phyloP scores from a whole-genome alignment of 1,140 invertebrate species.

The Hylaeus anthracinus region DNA sequence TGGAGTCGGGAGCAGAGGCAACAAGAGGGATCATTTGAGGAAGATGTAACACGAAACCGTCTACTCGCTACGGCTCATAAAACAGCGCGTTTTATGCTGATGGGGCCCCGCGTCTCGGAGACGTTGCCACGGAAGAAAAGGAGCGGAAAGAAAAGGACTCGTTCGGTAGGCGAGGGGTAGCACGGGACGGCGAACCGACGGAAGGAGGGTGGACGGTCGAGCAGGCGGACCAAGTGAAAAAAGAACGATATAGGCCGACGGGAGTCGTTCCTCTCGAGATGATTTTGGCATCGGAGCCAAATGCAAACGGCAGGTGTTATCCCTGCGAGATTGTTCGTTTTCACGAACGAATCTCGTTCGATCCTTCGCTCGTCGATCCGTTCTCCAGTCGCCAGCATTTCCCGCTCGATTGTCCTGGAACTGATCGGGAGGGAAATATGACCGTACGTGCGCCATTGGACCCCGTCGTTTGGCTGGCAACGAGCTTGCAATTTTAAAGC shows the following conservation, averaged over 20 bases:
- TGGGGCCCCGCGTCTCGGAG: slow-evolving; percentile 64
- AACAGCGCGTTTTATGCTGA: slow-evolving; percentile 78
- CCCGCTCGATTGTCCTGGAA: slow-evolving; percentile 10
- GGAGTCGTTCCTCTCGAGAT: slow-evolving; percentile 43
- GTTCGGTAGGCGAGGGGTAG: slow-evolving; percentile 10
- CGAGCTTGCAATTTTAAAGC: slow-evolving; percentile 49
- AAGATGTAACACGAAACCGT: slow-evolving; percentile 75
- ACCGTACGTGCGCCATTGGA: slow-evolving; percentile 35
- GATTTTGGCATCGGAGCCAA: slow-evolving; percentile 63
- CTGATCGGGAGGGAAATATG: slow-evolving; percentile 15
- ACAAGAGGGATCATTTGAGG: slow-evolving; percentile 64
- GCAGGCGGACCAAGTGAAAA: slow-evolving; percentile 35
- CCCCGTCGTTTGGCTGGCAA: slow-evolving; percentile 25
- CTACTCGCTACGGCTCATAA: slow-evolving; percentile 77
- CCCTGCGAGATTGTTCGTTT: slow-evolving; percentile 52
- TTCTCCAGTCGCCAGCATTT: slow-evolving; percentile 16
- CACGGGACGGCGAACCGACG: background rate
- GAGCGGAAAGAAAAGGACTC: slow-evolving; percentile 12
- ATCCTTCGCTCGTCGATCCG: slow-evolving; percentile 22
- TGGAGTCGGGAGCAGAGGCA: slow-evolving; percentile 49
- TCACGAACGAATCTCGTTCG: slow-evolving; percentile 35
- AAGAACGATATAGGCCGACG: slow-evolving; percentile 30
- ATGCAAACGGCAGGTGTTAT: slow-evolving; percentile 60
- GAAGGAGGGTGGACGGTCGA: background rate
- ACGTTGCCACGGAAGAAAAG: slow-evolving; percentile 72